Base-by-base conservation (phyloP, 2,113 vertebrate species). In the Pelusios castaneus region DNA sequence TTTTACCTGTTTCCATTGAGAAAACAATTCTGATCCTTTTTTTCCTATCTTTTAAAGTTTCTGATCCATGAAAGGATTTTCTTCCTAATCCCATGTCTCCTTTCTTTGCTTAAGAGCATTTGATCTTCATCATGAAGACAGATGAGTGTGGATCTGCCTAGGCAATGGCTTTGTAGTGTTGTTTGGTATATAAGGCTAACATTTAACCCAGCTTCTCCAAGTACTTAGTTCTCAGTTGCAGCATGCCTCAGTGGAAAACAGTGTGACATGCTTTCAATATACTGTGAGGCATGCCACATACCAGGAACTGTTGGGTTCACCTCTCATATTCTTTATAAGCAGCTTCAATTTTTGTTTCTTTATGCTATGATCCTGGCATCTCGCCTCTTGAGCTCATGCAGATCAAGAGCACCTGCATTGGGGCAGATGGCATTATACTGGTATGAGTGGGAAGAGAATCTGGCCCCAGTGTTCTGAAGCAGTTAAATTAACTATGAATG, bases 291-390 rank as follows among this genome's bases (percentile, higher is more conserved):
- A 81, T 41, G 24, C 67, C 63, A 14, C 56, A 70, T 49, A n/a
- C 6, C 49, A 83, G 41, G 3, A 77, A 92, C 87, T 80, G 77
- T 13, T 85, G 27, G 79, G 3, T 5, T 84, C 25, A 49, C 5
- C 70, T 25, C 70, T 75, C 24, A 4, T 45, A 76, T 27, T 45
- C 13, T 45, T 43, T 4, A 76, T 76, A 38, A 80, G 24, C 0
- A 0, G 3, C 70, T 83, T 84, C 1, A 55, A 31, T 1, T 0
- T 52, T 88, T 70, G 5, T 58, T 78, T 80, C 82, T 47, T 19
- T 8, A 4, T 60, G 19, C 0, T 1, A 55, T 17, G 5, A 10
- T 22, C 0, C 0, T 0, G 0, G 63, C 67, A 41, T n/a, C 5
- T 76, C 34, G 29, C 43, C 17, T 43, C 73, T 34, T 5, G 7